Percentiles rank a stretch among this genome's conserved stretches.
Evolutionary conservation across 2,113 vertebrate genomes (phyloP).

Genomic region (Gallinago jamesoni): DNA sequence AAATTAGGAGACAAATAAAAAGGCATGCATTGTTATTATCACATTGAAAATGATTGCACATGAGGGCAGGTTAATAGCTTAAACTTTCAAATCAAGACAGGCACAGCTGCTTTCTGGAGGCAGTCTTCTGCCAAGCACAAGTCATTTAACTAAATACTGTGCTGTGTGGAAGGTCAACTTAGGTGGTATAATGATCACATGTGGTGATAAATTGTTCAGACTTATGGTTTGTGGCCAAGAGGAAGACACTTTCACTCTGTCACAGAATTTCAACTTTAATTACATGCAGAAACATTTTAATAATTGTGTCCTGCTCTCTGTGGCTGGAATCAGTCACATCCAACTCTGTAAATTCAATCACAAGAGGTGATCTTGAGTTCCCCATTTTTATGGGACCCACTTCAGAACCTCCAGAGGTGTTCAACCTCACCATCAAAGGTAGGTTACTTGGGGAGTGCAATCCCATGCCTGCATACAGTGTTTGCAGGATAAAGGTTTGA

Average conservation of each 20-base stretch:
- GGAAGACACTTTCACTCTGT: neutral
- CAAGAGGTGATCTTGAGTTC: neutral
- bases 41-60: neutral
- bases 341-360: neutral
- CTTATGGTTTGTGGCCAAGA: neutral
- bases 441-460: neutral
- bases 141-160: neutral
- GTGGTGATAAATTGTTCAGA: neutral
- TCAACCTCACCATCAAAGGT: neutral
- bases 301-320: neutral
- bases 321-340: neutral
- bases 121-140: neutral
- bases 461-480: neutral
- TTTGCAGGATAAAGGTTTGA: neutral
- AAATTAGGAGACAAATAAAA: neutral
- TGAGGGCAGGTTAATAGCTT: neutral
- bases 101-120: neutral
- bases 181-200: neutral
- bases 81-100: neutral
- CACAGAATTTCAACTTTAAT: neutral
- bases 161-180: neutral
- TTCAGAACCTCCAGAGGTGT: neutral
- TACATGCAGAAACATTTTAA: neutral
- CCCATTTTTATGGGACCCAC: neutral
- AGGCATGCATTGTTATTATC: neutral